Evolutionary conservation across 2,888 invertebrate species (phyloP).

Genomic region (Rhamphomyia laevipes): DNA sequence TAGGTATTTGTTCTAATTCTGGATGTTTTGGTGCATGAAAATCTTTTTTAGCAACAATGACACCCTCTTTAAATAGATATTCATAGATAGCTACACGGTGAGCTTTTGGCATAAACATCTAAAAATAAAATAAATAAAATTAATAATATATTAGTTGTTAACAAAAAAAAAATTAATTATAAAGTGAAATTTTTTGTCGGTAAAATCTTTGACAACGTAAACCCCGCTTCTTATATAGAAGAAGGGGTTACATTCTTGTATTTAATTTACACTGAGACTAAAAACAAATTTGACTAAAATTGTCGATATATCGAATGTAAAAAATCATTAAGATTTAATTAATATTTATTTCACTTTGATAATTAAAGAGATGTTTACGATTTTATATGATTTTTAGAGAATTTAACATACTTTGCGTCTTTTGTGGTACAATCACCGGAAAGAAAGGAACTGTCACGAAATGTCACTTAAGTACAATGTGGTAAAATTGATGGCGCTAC

Average conservation of each 20-base stretch:
- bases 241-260: too few relatives aligned
- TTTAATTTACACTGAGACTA: background rate
- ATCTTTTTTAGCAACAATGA: conserved; percentile 98
- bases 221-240: too few relatives aligned
- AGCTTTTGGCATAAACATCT: conserved; percentile 99
- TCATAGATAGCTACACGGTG: conserved; percentile 95
- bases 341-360: conserved; percentile 6
- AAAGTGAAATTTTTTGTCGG: too few relatives aligned
- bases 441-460: conserved; percentile 30
- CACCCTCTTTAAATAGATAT: conserved; percentile 97
- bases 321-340: background rate
- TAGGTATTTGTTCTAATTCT: conserved; percentile 86
- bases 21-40: conserved; percentile 97
- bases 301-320: background rate
- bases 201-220: too few relatives aligned
- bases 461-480: too few relatives aligned
- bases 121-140: conserved; percentile 37
- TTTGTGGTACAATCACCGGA: conserved; percentile 34
- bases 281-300: background rate
- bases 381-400: conserved; percentile 22
- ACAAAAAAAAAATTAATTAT: too few relatives aligned
- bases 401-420: conserved; percentile 34
- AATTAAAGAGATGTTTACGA: conserved; percentile 20
- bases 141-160: background rate
- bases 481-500: too few relatives aligned